Evolutionary conservation across 1,140 invertebrate genomes (phyloP).

Genomic region (Thalassaphorura encarpata): DNA sequence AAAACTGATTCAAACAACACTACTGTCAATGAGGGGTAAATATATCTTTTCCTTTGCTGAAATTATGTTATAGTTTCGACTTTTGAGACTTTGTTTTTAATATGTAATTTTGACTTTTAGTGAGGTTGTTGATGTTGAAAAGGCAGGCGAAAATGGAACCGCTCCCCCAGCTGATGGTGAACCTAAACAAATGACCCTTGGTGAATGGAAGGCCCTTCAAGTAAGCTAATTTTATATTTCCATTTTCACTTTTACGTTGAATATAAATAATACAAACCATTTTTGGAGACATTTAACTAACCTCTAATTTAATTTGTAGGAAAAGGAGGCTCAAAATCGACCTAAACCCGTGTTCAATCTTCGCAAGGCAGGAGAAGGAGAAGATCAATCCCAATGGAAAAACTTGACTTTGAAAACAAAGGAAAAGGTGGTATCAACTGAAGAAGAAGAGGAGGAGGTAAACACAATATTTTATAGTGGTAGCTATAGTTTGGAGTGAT

Average conservation of each 20-base stretch:
- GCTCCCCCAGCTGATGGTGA: constrained; percentile 32
- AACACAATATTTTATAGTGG: no score
- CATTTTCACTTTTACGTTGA: not conserved
- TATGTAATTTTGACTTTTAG: no score
- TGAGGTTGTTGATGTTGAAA: no score
- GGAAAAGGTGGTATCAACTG: constrained; percentile 56
- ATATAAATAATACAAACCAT: not conserved
- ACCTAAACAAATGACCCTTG: constrained; percentile 59
- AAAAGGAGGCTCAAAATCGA: no score
- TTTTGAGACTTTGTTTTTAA: no score
- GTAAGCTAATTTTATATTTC: constrained; percentile 28
- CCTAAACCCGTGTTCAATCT: constrained; percentile 76
- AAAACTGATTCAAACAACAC: no score
- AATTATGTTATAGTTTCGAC: no score
- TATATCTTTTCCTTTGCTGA: no score
- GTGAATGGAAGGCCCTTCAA: constrained; percentile 77
- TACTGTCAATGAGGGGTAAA: no score
- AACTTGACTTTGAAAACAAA: constrained; percentile 76
- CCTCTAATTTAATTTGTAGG: not conserved
- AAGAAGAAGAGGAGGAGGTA: constrained; percentile 53
- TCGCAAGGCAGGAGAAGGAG: constrained; percentile 83
- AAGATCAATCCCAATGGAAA: constrained; percentile 82
- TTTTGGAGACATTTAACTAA: not conserved
- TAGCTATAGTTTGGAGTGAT: no score
- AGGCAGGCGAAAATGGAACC: no score